Conservation (phyloP, 1,140 invertebrate genomes). For the Trichonephila inaurata region DNA sequence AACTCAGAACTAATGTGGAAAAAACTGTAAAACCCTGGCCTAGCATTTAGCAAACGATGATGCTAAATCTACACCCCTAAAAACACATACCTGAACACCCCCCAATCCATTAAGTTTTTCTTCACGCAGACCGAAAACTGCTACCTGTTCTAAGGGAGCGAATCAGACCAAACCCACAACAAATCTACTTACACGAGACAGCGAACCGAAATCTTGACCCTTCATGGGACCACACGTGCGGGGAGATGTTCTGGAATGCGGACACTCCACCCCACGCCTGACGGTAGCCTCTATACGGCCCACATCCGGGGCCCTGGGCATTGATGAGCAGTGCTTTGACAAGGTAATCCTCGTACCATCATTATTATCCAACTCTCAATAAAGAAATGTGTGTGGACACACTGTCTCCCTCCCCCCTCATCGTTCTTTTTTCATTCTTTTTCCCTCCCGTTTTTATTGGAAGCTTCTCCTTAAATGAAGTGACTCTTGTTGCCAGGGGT, state of each 20-base stretch:
- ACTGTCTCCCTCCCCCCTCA: neutral
- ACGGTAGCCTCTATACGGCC: constrained; percentile 17
- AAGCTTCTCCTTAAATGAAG: constrained; percentile 22
- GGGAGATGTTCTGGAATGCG: constrained; percentile 50
- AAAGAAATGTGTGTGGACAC: constrained; percentile 36
- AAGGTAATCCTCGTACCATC: constrained; percentile 68
- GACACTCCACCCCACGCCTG: constrained; percentile 61
- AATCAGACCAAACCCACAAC: constrained; percentile 51
- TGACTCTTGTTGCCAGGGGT: constrained; percentile 42
- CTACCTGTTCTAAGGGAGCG: constrained; percentile 34
- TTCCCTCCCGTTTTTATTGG: constrained; percentile 5
- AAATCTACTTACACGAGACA: constrained; percentile 24
- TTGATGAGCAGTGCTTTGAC: constrained; percentile 41
- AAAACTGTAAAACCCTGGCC: too few relatives aligned
- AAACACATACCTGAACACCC: neutral
- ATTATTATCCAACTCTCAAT: constrained; percentile 47
- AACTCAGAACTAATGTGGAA: too few relatives aligned
- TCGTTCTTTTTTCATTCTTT: neutral
- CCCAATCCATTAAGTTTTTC: neutral
- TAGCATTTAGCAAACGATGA: neutral
- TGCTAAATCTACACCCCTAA: neutral
- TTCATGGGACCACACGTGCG: neutral
- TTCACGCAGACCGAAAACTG: neutral
- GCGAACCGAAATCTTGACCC: constrained; percentile 48
- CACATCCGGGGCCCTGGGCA: constrained; percentile 70